These are phyloP conservation scores for Eulemur macaco DNA, from an alignment of 2,113 vertebrate species.

Conservation along the genomic window DNA sequence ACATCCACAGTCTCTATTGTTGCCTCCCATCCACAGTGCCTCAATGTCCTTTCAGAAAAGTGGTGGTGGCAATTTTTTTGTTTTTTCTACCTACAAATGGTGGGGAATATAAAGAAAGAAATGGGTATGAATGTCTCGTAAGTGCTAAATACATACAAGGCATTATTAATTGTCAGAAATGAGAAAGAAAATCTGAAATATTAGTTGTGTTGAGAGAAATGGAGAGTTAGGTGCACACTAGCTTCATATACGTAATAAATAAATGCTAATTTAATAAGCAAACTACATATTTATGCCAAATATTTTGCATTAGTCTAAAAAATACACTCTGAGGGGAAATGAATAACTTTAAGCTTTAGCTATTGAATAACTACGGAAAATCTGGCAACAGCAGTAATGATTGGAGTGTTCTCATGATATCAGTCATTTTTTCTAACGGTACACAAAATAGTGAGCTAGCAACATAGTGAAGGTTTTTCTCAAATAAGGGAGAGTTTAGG, in stretches of 20 bases:
- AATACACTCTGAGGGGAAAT: slow-evolving; percentile 19
- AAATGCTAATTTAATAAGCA: slow-evolving; percentile 40
- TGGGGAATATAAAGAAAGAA: not conserved
- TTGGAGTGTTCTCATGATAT: slow-evolving; percentile 41
- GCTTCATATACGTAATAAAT: slow-evolving; percentile 52
- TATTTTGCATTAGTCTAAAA: slow-evolving; percentile 55
- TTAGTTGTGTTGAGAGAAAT: not conserved
- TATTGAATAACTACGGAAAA: slow-evolving; percentile 60
- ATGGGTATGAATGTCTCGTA: not conserved
- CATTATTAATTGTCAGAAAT: slow-evolving; percentile 9
- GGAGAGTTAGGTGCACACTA: not conserved
- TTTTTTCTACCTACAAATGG: not conserved
- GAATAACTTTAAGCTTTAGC: slow-evolving; percentile 36
- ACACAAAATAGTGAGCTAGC: not conserved
- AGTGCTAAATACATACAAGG: not conserved
- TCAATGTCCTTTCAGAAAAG: not conserved
- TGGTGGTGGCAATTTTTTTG: not conserved
- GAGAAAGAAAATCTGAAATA: not conserved
- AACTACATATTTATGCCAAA: slow-evolving; percentile 61
- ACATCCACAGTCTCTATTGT: not conserved
- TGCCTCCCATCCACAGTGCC: not conserved
- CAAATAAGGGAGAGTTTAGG: not conserved
- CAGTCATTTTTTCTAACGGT: not conserved
- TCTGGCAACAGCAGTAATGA: slow-evolving; percentile 40
- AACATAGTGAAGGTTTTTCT: not conserved